Conservation (phyloP, 2,113 vertebrate species). For the Pan paniscus region DNA sequence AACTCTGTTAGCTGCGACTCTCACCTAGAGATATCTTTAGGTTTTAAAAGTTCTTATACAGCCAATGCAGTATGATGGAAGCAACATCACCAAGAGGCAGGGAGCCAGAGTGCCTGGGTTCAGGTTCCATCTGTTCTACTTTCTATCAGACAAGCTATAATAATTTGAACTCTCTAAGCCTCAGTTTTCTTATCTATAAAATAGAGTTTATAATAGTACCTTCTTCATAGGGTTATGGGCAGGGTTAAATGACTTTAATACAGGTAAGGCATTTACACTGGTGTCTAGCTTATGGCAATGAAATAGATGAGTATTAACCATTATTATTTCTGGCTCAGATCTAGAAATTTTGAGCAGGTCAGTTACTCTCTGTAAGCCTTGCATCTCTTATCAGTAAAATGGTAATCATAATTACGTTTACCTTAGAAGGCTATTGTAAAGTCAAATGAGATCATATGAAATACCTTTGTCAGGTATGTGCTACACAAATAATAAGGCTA, state of each 20-base stretch:
- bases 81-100: not conserved
- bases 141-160: not conserved
- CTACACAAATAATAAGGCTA: not conserved
- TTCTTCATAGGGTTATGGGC: not conserved
- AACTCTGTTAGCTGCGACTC: not conserved
- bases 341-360: not conserved
- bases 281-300: not conserved
- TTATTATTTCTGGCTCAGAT: not conserved
- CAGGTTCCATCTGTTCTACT: not conserved
- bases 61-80: not conserved
- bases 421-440: not conserved
- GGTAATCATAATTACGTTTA: not conserved
- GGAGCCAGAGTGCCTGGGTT: not conserved
- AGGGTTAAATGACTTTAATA: not conserved
- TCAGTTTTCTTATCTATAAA: not conserved
- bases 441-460: not conserved
- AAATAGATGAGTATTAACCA: not conserved
- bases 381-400: not conserved
- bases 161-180: not conserved
- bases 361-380: not conserved
- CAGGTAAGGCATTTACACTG: not conserved
- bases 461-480: not conserved
- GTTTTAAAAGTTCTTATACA: not conserved
- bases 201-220: not conserved
- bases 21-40: not conserved